phyloP scores from a whole-genome alignment of 2,797 vertebrate genomes.

The Poeciliopsis presidionis region DNA sequence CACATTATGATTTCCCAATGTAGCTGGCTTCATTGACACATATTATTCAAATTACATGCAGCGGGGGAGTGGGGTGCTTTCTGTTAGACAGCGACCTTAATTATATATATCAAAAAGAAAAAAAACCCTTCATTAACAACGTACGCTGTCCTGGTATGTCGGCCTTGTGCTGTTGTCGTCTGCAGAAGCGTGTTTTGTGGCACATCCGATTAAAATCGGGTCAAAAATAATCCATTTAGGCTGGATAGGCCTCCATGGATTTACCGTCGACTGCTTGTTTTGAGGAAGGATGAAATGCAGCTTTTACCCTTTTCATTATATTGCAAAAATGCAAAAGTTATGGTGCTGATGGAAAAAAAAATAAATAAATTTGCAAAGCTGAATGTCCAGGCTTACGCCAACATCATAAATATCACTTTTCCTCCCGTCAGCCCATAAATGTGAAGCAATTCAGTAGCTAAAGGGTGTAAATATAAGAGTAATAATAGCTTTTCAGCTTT shows the following conservation, averaged over 20 bases:
- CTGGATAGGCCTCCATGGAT: neutral
- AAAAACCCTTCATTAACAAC: constrained; percentile 79
- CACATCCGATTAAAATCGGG: constrained; percentile 23
- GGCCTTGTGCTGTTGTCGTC: constrained; percentile 46
- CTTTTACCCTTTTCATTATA: neutral
- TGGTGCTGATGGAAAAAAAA: neutral
- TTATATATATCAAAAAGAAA: constrained; percentile 69
- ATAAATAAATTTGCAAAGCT: neutral
- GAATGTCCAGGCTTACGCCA: neutral
- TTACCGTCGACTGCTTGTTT: too few species aligned
- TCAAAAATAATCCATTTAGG: constrained; percentile 38
- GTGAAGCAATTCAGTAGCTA: neutral
- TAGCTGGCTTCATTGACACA: constrained; percentile 80
- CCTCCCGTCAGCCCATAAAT: neutral
- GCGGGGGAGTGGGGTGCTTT: constrained; percentile 65
- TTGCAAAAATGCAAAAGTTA: neutral
- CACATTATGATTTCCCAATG: constrained; percentile 72
- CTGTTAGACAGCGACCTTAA: constrained; percentile 83
- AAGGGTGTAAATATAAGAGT: neutral
- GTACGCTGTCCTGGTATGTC: constrained; percentile 63
- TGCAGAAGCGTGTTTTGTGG: constrained; percentile 24
- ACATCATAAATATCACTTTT: neutral
- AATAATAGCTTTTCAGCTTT: constrained; percentile 1
- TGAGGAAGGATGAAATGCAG: neutral
- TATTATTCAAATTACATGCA: constrained; percentile 86